Evolutionary conservation across 1,140 invertebrate species (phyloP).

Genomic region (Watersipora subatra): DNA sequence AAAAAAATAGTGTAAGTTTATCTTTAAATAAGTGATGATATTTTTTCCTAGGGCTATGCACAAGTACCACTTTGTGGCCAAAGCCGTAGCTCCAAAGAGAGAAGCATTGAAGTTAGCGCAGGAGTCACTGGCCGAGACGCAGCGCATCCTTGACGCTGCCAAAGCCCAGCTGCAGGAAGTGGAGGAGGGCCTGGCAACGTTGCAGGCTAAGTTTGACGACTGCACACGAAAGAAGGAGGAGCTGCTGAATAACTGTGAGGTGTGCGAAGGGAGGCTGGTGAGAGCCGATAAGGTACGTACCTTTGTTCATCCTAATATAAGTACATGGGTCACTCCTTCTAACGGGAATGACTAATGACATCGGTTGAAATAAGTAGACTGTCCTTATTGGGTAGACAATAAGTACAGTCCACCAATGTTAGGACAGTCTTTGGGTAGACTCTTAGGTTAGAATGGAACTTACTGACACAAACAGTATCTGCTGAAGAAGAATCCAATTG

Average conservation of each 20-base stretch:
- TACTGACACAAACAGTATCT: too few relatives aligned
- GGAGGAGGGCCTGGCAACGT: slow-evolving; percentile 39
- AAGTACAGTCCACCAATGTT: too few relatives aligned
- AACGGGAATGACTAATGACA: too few relatives aligned
- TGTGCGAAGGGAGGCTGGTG: slow-evolving; percentile 36
- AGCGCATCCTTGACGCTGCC: slow-evolving; percentile 33
- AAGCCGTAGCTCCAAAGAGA: slow-evolving; percentile 38
- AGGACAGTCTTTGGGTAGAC: too few relatives aligned
- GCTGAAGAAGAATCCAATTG: too few relatives aligned
- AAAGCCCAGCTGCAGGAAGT: slow-evolving; percentile 34
- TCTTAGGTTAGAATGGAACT: too few relatives aligned
- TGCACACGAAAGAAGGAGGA: slow-evolving; percentile 40
- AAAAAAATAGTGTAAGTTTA: too few relatives aligned
- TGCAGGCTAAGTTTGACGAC: slow-evolving; percentile 41
- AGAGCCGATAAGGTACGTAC: slow-evolving; percentile 37
- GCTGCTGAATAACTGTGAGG: slow-evolving; percentile 33
- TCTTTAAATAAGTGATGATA: too few relatives aligned
- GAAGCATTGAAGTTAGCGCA: slow-evolving; percentile 31
- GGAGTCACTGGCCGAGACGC: slow-evolving; percentile 36
- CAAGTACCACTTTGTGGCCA: slow-evolving; percentile 50
- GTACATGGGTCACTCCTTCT: too few relatives aligned
- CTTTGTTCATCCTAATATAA: too few relatives aligned
- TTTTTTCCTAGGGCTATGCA: slow-evolving; percentile 66
- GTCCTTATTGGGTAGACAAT: too few relatives aligned
- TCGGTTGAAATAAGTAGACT: too few relatives aligned